These are phyloP conservation scores for Nibea coibor DNA, from an alignment of 2,113 vertebrate species.

Conservation along the genomic window DNA sequence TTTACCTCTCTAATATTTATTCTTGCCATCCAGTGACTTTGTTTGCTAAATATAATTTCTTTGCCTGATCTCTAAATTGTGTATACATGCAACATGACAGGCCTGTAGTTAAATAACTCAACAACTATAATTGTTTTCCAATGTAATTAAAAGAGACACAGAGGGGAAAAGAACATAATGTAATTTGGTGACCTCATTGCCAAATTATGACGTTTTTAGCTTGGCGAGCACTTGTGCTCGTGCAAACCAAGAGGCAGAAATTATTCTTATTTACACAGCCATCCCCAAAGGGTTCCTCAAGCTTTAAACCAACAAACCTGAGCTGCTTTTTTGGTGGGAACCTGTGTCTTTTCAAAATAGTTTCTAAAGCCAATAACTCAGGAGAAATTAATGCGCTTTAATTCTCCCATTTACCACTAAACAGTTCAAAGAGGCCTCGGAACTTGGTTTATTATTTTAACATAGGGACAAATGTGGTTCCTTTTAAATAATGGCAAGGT, in stretches of 20 bases:
- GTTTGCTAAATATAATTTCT: conserved; percentile 81
- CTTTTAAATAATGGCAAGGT: conserved; percentile 39
- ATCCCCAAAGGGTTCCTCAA: conserved; percentile 89
- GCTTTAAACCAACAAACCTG: conserved; percentile 88
- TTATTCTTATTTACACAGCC: conserved; percentile 90
- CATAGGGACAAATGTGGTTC: conserved; percentile 48
- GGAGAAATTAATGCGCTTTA: conserved; percentile 74
- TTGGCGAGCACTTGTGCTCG: conserved; percentile 88
- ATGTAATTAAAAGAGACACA: conserved; percentile 91
- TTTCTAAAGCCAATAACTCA: conserved; percentile 69
- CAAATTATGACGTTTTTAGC: conserved; percentile 91
- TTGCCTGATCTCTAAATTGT: conserved; percentile 86
- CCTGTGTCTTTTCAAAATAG: conserved; percentile 83
- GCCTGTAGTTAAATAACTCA: conserved; percentile 91
- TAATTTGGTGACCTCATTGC: conserved; percentile 94
- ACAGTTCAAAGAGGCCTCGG: conserved; percentile 43
- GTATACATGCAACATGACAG: conserved; percentile 86
- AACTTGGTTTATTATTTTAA: conserved; percentile 52
- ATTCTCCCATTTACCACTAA: conserved; percentile 63
- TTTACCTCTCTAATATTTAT: conserved; percentile 62
- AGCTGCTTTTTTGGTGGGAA: conserved; percentile 84
- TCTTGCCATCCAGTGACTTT: conserved; percentile 65
- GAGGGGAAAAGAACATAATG: conserved; percentile 92
- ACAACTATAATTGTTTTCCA: conserved; percentile 89
- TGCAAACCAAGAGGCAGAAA: conserved; percentile 88